phyloP scores from a whole-genome alignment of 2,113 vertebrate species.

The Triplophysa dalaica region DNA sequence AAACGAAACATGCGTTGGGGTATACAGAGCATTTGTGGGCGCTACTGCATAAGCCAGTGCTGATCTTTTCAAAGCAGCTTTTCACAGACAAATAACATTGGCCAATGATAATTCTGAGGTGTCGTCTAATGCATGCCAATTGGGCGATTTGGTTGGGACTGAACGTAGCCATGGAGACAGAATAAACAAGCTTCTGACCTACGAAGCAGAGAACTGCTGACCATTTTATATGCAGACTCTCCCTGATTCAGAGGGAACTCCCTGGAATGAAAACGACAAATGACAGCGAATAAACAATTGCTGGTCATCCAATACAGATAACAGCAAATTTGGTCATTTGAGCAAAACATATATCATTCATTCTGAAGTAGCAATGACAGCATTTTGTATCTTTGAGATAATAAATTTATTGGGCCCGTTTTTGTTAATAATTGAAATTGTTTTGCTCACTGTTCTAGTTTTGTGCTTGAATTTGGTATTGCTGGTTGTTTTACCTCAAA shows the following conservation, averaged over 20 bases:
- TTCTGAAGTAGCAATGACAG: background rate
- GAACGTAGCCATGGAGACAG: constrained; percentile 99
- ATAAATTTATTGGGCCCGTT: constrained; percentile 30
- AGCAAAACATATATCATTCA: constrained; percentile 63
- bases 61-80: constrained; percentile 38
- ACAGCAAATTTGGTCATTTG: constrained; percentile 72
- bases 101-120: constrained; percentile 45
- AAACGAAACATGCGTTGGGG: constrained; percentile 40
- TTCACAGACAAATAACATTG: constrained; percentile 22
- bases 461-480: constrained; percentile 12
- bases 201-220: constrained; percentile 99
- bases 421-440: background rate
- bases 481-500: constrained; percentile 14
- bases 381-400: background rate
- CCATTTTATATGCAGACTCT: constrained; percentile 99
- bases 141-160: constrained; percentile 88
- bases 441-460: constrained; percentile 15
- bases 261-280: constrained; percentile 94
- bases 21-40: constrained; percentile 35
- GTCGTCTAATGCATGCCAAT: constrained; percentile 83
- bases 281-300: constrained; percentile 96
- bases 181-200: constrained; percentile 99
- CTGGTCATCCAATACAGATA: constrained; percentile 84
- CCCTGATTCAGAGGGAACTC: constrained; percentile 99
- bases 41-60: constrained; percentile 21